Conservation (phyloP, 2,888 invertebrate species). For the Resseliella maxima region DNA sequence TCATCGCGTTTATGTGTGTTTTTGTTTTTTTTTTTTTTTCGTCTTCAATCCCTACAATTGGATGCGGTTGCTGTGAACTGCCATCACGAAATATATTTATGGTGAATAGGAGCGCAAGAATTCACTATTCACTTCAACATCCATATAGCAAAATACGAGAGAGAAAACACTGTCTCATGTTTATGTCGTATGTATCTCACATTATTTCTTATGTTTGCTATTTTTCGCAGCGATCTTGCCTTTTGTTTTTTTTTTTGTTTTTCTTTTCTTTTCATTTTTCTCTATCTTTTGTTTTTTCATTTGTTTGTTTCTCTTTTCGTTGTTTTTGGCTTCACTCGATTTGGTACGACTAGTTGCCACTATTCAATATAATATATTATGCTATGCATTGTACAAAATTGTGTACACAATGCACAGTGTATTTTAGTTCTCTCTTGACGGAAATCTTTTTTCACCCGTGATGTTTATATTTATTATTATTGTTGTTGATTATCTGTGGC, state of each 20-base stretch:
- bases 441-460: not conserved
- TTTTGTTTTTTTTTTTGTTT: not conserved
- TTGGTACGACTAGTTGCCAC: not conserved
- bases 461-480: slow-evolving; percentile 35
- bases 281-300: not conserved
- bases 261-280: not conserved
- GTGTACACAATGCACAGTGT: too few species aligned
- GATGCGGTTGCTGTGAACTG: slow-evolving; percentile 2
- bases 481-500: slow-evolving; percentile 30
- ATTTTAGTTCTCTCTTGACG: not conserved
- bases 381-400: too few species aligned
- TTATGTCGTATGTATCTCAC: not conserved
- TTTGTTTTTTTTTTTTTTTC: not conserved
- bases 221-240: slow-evolving; percentile 1
- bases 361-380: not conserved
- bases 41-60: not conserved
- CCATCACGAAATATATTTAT: slow-evolving; percentile 18
- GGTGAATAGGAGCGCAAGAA: not conserved
- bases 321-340: not conserved
- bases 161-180: not conserved
- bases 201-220: slow-evolving; percentile 19
- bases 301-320: not conserved
- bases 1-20: not conserved
- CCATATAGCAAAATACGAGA: not conserved
- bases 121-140: not conserved